Base-by-base conservation (phyloP, 2,797 vertebrate species). In the Tenualosa ilisha region DNA sequence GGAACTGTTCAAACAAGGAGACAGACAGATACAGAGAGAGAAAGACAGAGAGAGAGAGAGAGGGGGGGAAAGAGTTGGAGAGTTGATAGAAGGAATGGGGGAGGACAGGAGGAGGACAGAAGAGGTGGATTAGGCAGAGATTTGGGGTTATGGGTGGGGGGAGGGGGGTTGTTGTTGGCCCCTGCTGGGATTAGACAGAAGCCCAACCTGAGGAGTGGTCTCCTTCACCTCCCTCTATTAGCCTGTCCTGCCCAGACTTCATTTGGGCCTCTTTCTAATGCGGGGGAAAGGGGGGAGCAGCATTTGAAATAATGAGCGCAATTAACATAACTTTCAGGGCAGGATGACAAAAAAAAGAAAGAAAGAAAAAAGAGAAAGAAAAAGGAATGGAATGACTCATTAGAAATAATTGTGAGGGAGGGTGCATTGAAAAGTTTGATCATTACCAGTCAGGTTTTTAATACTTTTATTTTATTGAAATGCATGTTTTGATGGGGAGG, bases 111-210 rank as follows among this genome's bases (percentile, higher is more conserved):
- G 75, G 24, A 37, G 51, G 75, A 46, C 31, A 31, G 63, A 56
- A 82, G 56, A 1, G 37, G 53, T 49, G 92, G 92, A 93, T 93
- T 93, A 94, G 92, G 91, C 91, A 82, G 85, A 85, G 89, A 86
- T 90, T 93, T 94, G 93, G 89, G 90, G 88, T 91, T 89, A 61
- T 84, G 86, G 93, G 89, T 89, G 89, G 92, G 89, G 79, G 84
- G 86, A 86, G 92, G 91, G 91, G 22, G 22, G n/a, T n/a, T 24
- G 22, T 63, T n/a, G 22, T 63, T 89, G 89, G 89, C 91, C 92
- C 91, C 87, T 85, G 84, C 85, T 85, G 90, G 92, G 93, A 94
- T 94, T 94, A 93, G 91, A 92, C 88, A 90, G 88, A 90, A 92
- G 89, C 92, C 90, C 85, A 87, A 92, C 91, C 86, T 89, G 82